Conservation (phyloP, 2,888 invertebrate genomes). For the Drosophila stalkeri region DNA sequence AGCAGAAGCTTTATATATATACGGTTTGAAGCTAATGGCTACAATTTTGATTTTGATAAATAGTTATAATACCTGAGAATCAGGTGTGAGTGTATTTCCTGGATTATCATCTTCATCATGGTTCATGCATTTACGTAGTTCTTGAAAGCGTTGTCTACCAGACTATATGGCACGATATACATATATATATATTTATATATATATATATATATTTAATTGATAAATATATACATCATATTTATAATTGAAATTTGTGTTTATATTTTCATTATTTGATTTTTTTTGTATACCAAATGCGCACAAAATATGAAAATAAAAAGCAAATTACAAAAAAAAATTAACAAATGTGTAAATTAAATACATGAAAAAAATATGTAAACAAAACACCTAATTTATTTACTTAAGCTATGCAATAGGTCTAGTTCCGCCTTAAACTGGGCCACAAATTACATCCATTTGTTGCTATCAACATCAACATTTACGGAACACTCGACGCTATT, state of each 20-base stretch:
- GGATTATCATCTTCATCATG: slow-evolving; percentile 93
- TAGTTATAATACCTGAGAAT: slow-evolving; percentile 88
- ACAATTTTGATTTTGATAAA: slow-evolving; percentile 38
- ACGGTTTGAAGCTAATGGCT: slow-evolving; percentile 15
- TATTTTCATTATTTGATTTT: slow-evolving; percentile 10
- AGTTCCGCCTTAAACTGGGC: slow-evolving; percentile 13
- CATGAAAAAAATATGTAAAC: slow-evolving; percentile 1
- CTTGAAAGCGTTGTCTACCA: slow-evolving; percentile 92
- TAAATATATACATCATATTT: slow-evolving; percentile 28
- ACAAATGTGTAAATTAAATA: slow-evolving; percentile 28
- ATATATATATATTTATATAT: slow-evolving; percentile 23
- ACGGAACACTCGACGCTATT: slow-evolving; percentile 5
- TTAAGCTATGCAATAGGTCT: not conserved
- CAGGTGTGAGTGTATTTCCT: slow-evolving; percentile 89
- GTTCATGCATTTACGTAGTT: slow-evolving; percentile 93
- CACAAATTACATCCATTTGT: slow-evolving; percentile 22
- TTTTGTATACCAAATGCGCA: slow-evolving; percentile 54
- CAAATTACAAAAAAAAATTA: slow-evolving; percentile 65
- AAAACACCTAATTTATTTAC: not conserved
- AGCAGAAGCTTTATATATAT: slow-evolving; percentile 22
- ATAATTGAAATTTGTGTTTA: slow-evolving; percentile 40
- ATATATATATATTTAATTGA: slow-evolving; percentile 8
- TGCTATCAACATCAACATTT: slow-evolving; percentile 9
- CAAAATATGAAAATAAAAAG: slow-evolving; percentile 76
- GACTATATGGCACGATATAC: slow-evolving; percentile 76